A percentile compares a stretch with the other conserved stretches of the same genome.
Conservation (phyloP, 2,797 vertebrate genomes). For the Discoglossus pictus region DNA sequence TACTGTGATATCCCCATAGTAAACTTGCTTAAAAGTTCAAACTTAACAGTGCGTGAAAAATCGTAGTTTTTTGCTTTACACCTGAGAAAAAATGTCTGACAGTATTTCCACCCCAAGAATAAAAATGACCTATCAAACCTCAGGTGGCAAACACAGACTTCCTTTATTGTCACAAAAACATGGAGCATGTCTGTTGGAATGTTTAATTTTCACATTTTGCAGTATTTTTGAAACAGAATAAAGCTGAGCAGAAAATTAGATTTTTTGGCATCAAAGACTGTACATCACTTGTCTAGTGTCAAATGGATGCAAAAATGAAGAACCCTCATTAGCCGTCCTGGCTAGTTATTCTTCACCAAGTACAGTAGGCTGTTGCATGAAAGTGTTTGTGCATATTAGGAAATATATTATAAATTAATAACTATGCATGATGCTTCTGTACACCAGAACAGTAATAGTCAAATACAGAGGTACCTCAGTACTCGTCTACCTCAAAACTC, state of each 20-base stretch:
- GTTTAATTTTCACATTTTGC: slow-evolving; percentile 13
- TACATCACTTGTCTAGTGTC: slow-evolving; percentile 1
- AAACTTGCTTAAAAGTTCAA: slow-evolving; percentile 37
- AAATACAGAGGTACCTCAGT: too few relatives aligned
- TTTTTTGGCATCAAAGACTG: slow-evolving; percentile 1
- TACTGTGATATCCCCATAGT: slow-evolving; percentile 36
- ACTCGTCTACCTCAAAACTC: too few relatives aligned
- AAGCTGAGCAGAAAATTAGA: not conserved
- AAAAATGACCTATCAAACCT: slow-evolving; percentile 36
- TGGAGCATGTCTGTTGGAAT: slow-evolving; percentile 9
- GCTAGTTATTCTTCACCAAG: too few relatives aligned
- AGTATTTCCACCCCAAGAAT: slow-evolving; percentile 32
- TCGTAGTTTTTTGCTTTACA: slow-evolving; percentile 22
- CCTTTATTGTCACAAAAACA: slow-evolving; percentile 35
- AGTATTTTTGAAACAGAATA: slow-evolving; percentile 7
- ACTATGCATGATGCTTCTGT: too few relatives aligned
- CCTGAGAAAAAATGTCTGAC: slow-evolving; percentile 38
- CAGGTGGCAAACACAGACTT: slow-evolving; percentile 26
- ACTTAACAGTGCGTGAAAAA: slow-evolving; percentile 38
- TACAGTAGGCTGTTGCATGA: too few relatives aligned
- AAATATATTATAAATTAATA: too few relatives aligned
- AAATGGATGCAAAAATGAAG: too few relatives aligned
- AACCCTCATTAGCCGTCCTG: too few relatives aligned
- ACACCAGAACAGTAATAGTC: too few relatives aligned
- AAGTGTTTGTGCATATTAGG: too few relatives aligned